phyloP scores from a whole-genome alignment of 2,797 vertebrate species.

The Phaenicophaeus curvirostris region DNA sequence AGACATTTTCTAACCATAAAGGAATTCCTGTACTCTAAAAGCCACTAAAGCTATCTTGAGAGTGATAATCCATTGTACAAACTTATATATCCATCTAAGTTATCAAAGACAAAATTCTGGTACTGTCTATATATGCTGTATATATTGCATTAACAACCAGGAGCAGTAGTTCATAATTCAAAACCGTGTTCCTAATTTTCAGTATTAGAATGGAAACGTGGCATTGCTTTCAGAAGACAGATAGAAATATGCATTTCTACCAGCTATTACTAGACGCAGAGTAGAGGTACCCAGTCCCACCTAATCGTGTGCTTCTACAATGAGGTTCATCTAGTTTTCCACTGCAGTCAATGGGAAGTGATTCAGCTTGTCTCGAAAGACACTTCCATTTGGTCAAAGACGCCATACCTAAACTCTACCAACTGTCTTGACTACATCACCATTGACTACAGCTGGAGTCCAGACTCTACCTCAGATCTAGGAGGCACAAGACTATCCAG shows the following conservation, averaged over 20 bases:
- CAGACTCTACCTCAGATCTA: not conserved
- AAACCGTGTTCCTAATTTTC: not conserved
- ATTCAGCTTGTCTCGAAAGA: not conserved
- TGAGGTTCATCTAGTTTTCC: not conserved
- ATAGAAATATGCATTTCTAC: not conserved
- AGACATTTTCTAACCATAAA: not conserved
- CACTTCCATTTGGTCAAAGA: not conserved
- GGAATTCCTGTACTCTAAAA: slow-evolving; percentile 9
- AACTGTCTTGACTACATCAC: not conserved
- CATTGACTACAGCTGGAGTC: not conserved
- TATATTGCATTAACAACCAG: not conserved
- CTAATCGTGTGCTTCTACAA: accelerated
- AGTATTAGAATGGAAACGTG: not conserved
- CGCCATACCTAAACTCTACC: accelerated
- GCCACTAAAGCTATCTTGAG: not conserved
- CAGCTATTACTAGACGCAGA: not conserved
- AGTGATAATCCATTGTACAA: not conserved
- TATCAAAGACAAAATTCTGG: not conserved
- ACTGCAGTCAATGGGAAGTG: not conserved
- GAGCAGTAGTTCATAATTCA: not conserved
- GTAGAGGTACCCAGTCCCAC: not conserved
- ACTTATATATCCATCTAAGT: not conserved
- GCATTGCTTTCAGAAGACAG: not conserved
- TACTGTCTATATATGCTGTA: not conserved
- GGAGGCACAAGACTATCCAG: not conserved